phyloP scores from a whole-genome alignment of 2,888 invertebrate species.

The Athrips mouffetella region DNA sequence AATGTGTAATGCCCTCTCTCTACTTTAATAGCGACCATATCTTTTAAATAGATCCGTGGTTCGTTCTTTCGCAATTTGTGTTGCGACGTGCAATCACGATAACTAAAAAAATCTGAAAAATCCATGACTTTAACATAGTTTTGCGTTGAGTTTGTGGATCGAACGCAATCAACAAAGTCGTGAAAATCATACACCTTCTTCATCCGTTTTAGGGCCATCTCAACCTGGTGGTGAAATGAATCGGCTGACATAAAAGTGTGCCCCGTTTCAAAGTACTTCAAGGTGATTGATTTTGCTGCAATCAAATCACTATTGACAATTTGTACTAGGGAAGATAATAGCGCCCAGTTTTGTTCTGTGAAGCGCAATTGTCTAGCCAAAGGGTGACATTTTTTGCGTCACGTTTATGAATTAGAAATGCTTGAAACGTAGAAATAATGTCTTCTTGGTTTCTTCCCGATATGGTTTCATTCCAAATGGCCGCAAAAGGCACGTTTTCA shows the following conservation, averaged over 20 bases:
- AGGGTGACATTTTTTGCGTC: slow-evolving; percentile 10
- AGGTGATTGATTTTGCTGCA: slow-evolving; percentile 6
- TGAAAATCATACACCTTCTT: slow-evolving; percentile 4
- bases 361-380: slow-evolving; percentile 18
- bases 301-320: slow-evolving; percentile 14
- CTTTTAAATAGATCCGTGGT: slow-evolving; percentile 11
- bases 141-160: neutral
- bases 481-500: slow-evolving; percentile 17
- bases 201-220: neutral
- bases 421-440: slow-evolving; percentile 15
- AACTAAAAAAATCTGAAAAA: slow-evolving; percentile 5
- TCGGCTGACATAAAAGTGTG: slow-evolving; percentile 19
- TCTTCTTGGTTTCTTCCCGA: slow-evolving; percentile 21
- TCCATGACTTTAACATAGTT: slow-evolving; percentile 5
- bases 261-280: slow-evolving; percentile 18
- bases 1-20: slow-evolving; percentile 7
- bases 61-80: slow-evolving; percentile 1
- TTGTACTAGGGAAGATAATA: slow-evolving; percentile 11
- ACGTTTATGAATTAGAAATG: slow-evolving; percentile 17
- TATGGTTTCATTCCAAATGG: slow-evolving; percentile 20
- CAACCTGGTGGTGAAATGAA: slow-evolving; percentile 11
- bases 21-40: slow-evolving; percentile 6
- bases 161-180: slow-evolving; percentile 7
- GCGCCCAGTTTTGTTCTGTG: slow-evolving; percentile 20
- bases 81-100: slow-evolving; percentile 8